These are phyloP conservation scores for Taxidea taxus DNA, from an alignment of 2,113 vertebrate genomes.

Conservation along the genomic window DNA sequence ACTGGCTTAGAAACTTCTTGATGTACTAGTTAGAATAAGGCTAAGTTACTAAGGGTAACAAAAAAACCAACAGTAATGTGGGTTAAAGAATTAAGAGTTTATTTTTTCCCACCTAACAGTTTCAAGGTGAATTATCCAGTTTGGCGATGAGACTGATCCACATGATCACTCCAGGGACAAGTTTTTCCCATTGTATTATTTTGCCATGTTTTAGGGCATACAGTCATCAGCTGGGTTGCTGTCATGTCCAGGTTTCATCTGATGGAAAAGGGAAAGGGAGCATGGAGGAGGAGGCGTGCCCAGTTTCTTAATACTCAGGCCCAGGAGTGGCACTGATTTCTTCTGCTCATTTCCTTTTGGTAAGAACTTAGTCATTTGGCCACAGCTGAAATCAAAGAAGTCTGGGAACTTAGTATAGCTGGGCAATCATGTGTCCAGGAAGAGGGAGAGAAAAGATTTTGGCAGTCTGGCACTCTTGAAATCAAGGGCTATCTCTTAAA, in stretches of 20 bases:
- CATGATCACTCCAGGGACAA: neutral
- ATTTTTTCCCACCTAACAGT: neutral
- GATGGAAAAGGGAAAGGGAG: neutral
- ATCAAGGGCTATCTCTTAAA: neutral
- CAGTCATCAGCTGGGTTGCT: neutral
- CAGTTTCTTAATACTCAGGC: neutral
- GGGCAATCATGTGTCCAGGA: neutral
- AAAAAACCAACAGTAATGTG: neutral
- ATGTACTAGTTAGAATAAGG: neutral
- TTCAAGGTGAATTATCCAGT: neutral
- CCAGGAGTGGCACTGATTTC: neutral
- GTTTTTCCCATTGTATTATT: conserved; percentile 3
- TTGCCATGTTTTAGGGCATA: conserved; percentile 28
- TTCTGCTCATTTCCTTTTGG: neutral
- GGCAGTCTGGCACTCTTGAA: neutral
- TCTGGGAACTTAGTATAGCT: neutral
- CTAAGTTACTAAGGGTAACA: neutral
- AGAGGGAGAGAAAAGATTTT: neutral
- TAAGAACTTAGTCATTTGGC: neutral
- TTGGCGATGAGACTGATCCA: neutral
- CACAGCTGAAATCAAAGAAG: neutral
- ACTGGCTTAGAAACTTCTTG: neutral
- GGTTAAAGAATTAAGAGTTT: neutral
- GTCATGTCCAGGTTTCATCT: neutral
- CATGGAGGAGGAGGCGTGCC: neutral